Percentiles rank a stretch among this genome's conserved stretches.
phyloP scores from a whole-genome alignment of 1,140 invertebrate genomes.

The Bombus polaris region DNA sequence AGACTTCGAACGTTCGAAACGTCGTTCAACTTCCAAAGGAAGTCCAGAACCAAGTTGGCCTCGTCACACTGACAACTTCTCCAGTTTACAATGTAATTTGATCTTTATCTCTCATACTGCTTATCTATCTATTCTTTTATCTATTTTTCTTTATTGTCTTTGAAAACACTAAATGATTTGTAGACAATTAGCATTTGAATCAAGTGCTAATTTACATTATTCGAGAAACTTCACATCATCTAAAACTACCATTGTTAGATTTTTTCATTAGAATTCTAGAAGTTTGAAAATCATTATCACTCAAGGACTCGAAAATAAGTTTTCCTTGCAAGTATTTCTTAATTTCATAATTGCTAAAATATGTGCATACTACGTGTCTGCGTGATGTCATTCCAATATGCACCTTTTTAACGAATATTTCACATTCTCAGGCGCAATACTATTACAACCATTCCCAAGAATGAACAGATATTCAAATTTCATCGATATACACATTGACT shows the following conservation, averaged over 20 bases:
- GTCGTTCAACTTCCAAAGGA: not conserved
- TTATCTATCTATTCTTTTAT: not conserved
- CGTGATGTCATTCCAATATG: not conserved
- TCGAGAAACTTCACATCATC: not conserved
- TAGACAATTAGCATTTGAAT: not conserved
- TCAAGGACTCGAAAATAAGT: not conserved
- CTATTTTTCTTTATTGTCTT: too few species aligned
- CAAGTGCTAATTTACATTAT: not conserved
- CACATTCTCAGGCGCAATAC: too few species aligned
- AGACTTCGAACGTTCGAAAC: not conserved
- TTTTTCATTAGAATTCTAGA: not conserved
- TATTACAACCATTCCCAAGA: too few species aligned
- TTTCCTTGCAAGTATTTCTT: not conserved
- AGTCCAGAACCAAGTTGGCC: not conserved
- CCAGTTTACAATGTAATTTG: too few species aligned
- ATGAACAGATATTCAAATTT: too few species aligned
- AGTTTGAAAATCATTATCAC: not conserved
- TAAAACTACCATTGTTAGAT: not conserved
- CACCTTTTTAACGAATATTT: slow-evolving; percentile 2
- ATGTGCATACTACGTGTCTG: not conserved
- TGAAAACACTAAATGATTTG: not conserved
- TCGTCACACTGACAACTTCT: not conserved
- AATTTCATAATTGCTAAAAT: not conserved
- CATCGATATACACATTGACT: not conserved
- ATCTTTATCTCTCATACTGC: too few species aligned